Base-by-base conservation (phyloP, 2,797 vertebrate species). In the Mallotus villosus region DNA sequence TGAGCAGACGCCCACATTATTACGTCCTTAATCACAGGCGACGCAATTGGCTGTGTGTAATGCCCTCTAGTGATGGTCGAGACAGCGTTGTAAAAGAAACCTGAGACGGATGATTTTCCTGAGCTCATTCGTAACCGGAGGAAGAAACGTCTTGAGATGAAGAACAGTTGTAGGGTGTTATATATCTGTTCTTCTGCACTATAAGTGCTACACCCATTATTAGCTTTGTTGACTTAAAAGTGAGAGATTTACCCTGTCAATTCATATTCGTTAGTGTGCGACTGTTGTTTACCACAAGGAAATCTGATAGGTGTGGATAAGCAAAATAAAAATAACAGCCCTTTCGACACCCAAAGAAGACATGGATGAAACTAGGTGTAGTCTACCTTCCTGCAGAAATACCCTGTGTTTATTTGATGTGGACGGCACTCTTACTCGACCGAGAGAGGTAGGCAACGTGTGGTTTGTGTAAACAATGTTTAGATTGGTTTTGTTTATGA, bases 381-480 rank as follows among this genome's bases (percentile, higher is more conserved):
- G 81, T 78, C 25, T 71, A 17, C 61, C 84, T 0, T 24, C 80
- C 14, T 87, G 87, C n/a, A 76, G 92, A 41, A 91, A 75, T 74
- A 71, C 90, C 75, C 91, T 98, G 41, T 99, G 97, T 67, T 91
- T 99, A 72, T 99, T 99, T 87, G 97, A 98, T 46, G 97, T 99
- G 90, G 97, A 98, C 74, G 97, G 97, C 0, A 99, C 97, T 4
- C 92, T 98, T 81, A 98, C 97, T 6, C 88, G 91, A 0, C 94
- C 97, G 0, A 93, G 97, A 91, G 93, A 97, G 95, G 97, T 98
- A 93, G 76, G 89, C 22, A 46, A 21, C 6, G 7, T 67, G n/a
- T 37, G 3, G 1, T 2, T 24, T 22, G 16, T 5, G 21, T 34
- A 21, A 34, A 34, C 7, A 67, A 66, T 25, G 8, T 27, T 14